Conservation (phyloP, 2,113 vertebrate species). For the Oryzias javanicus region DNA sequence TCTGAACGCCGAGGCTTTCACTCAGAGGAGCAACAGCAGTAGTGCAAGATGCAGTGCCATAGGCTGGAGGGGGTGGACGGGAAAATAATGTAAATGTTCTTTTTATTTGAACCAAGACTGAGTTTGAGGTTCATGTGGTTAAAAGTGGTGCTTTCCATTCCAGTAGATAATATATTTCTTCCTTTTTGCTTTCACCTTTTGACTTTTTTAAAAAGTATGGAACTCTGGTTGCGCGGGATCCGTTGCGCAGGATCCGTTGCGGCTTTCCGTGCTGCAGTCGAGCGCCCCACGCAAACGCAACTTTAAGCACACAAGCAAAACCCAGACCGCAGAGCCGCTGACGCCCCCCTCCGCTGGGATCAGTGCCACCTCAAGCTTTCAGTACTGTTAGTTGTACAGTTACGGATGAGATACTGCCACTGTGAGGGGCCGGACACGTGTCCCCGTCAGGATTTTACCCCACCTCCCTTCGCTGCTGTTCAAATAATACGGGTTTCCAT, state of each 20-base stretch:
- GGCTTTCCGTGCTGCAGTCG: conserved; percentile 19
- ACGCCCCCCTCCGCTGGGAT: conserved; percentile 33
- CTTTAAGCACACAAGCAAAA: conserved; percentile 43
- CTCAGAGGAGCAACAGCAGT: conserved; percentile 27
- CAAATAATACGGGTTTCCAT: conserved; percentile 74
- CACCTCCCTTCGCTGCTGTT: conserved; percentile 69
- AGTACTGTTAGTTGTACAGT: conserved; percentile 54
- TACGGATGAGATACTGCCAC: conserved; percentile 68
- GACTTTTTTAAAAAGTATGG: conserved; percentile 34
- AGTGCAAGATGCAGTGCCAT: conserved; percentile 51
- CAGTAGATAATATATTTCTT: conserved; percentile 48
- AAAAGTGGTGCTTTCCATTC: conserved; percentile 70
- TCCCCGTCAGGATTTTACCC: conserved; percentile 58
- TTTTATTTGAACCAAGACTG: conserved; percentile 31
- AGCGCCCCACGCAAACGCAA: neutral
- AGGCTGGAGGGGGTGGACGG: conserved; percentile 30
- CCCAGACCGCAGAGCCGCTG: conserved; percentile 38
- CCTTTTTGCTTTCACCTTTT: conserved; percentile 33
- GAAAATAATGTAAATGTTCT: conserved; percentile 26
- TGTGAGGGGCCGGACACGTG: conserved; percentile 59
- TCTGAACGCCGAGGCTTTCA: conserved; percentile 5
- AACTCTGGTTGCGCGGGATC: conserved; percentile 23
- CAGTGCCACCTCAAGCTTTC: conserved; percentile 58
- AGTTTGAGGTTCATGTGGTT: conserved; percentile 42
- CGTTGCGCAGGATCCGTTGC: conserved; percentile 11